These are phyloP conservation scores for Protomyctophum bolini DNA, from an alignment of 2,113 vertebrate species.

Conservation along the genomic window DNA sequence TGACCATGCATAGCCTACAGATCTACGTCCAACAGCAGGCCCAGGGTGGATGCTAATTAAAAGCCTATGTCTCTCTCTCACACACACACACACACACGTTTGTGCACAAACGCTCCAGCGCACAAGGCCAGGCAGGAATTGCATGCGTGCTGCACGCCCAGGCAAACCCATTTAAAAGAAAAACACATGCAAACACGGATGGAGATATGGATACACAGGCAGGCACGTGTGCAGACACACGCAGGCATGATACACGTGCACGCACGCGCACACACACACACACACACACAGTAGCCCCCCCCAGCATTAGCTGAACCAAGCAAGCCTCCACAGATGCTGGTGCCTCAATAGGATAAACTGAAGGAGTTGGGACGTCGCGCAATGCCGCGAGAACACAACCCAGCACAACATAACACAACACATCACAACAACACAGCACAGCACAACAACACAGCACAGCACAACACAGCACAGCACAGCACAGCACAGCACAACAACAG, in stretches of 20 bases:
- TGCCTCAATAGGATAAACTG: slow-evolving; percentile 25
- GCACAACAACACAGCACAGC: too few species aligned
- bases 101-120: too few species aligned
- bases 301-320: slow-evolving; percentile 32
- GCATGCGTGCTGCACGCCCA: too few species aligned
- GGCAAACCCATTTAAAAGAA: too few species aligned
- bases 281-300: slow-evolving; percentile 11
- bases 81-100: too few species aligned
- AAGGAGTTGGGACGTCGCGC: slow-evolving; percentile 15
- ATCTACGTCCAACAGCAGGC: slow-evolving; percentile 34
- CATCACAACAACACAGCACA: slow-evolving; percentile 20
- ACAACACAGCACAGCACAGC: not conserved
- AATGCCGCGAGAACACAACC: slow-evolving; percentile 31
- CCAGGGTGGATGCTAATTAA: slow-evolving; percentile 11
- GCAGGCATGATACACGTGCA: slow-evolving; percentile 5
- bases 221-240: not conserved
- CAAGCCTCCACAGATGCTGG: slow-evolving; percentile 26
- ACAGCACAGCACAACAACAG: too few species aligned
- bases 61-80: slow-evolving; percentile 23
- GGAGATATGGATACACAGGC: not conserved
- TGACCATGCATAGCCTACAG: slow-evolving; percentile 32
- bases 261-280: slow-evolving; percentile 10
- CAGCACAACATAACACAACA: slow-evolving; percentile 21
- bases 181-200: too few species aligned
- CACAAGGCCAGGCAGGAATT: too few species aligned